Conservation (phyloP, 2,797 vertebrate species). For the Telmatherina bonti region DNA sequence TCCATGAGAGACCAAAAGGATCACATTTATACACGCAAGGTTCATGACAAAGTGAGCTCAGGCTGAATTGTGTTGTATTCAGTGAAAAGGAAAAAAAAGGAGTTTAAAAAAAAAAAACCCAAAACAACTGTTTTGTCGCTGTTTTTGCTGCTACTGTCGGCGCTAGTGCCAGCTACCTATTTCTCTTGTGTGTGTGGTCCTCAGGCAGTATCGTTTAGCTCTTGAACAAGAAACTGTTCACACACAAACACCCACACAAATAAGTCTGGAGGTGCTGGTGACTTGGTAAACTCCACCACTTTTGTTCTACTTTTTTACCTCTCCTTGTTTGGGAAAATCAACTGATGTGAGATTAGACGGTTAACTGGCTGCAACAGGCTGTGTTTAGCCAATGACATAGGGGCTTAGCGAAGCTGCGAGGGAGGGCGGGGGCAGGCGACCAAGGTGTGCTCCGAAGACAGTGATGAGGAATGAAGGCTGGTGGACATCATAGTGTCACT, state of each 20-base stretch:
- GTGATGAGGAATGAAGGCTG: constrained; percentile 55
- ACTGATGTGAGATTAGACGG: constrained; percentile 78
- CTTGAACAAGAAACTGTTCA: constrained; percentile 16
- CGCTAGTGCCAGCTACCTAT: constrained; percentile 7
- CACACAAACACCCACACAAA: constrained; percentile 17
- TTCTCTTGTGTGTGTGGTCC: constrained; percentile 28
- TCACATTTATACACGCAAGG: constrained; percentile 51
- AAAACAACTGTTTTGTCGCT: not conserved
- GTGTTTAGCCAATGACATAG: constrained; percentile 82
- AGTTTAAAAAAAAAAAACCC: constrained; percentile 6
- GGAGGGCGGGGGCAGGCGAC: constrained; percentile 51
- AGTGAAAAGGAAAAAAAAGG: too few relatives aligned
- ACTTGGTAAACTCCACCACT: constrained; percentile 41
- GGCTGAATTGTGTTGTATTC: constrained; percentile 23
- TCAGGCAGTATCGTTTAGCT: constrained; percentile 30
- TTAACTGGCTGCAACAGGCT: constrained; percentile 80
- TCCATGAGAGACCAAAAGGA: constrained; percentile 74
- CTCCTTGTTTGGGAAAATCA: constrained; percentile 73
- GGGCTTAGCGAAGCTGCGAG: constrained; percentile 53
- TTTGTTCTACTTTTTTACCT: constrained; percentile 54
- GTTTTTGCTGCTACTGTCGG: not conserved
- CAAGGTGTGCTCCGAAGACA: constrained; percentile 43
- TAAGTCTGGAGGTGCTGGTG: constrained; percentile 20
- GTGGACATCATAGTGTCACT: constrained; percentile 44
- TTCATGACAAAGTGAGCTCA: constrained; percentile 42